Evolutionary conservation across 1,140 invertebrate genomes (phyloP).

Genomic region (Heliconius congener): DNA sequence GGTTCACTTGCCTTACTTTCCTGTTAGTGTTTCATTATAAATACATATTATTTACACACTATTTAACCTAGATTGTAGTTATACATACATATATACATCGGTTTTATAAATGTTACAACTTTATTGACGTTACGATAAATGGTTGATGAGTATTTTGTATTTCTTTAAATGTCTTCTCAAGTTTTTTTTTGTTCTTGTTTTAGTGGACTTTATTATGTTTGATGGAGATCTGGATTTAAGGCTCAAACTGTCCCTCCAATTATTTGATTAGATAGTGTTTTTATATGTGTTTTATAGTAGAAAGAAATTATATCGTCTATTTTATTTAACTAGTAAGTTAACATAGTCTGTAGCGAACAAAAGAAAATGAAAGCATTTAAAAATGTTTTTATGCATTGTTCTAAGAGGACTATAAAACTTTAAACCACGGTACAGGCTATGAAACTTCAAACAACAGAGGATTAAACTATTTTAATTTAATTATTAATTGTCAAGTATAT

Average conservation of each 20-base stretch:
- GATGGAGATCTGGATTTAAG: neutral
- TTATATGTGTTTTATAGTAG: neutral
- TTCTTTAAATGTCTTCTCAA: conserved; percentile 14
- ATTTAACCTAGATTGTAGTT: conserved; percentile 31
- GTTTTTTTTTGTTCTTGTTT: neutral
- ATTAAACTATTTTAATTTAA: no score
- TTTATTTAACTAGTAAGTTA: neutral
- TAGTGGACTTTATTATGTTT: neutral
- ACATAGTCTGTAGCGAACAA: no score
- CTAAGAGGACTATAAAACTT: no score
- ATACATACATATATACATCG: conserved; percentile 26
- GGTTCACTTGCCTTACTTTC: conserved; percentile 54
- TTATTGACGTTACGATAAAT: conserved; percentile 28
- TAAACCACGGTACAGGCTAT: no score
- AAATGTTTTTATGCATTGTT: no score
- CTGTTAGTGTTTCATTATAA: conserved; percentile 39
- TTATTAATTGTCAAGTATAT: no score
- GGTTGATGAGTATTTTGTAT: conserved; percentile 15
- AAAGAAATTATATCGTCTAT: neutral
- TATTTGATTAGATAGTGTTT: neutral
- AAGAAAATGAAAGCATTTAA: no score
- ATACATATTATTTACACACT: conserved; percentile 31
- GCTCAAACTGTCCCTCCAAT: neutral
- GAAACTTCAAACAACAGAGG: no score
- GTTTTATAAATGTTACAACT: conserved; percentile 34